Conservation (phyloP, 2,113 vertebrate species). For the Chroicocephalus ridibundus region DNA sequence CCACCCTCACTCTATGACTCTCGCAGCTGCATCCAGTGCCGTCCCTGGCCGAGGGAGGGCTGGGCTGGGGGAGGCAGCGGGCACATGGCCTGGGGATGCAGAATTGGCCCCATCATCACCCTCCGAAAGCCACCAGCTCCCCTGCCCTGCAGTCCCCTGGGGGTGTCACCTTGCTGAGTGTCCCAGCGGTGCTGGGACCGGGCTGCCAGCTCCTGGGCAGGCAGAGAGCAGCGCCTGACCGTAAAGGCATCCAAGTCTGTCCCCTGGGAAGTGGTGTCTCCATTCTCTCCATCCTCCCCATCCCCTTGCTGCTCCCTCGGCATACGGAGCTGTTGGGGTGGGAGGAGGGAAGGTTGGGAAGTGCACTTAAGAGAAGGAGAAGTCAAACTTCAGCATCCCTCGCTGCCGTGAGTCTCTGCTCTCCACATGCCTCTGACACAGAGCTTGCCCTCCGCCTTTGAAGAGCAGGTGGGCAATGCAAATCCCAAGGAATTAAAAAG, state of each 20-base stretch:
- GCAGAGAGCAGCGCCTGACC: not conserved
- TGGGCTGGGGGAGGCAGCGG: not conserved
- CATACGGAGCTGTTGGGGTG: not conserved
- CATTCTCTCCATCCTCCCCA: not conserved
- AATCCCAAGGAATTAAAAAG: slow-evolving; percentile 6
- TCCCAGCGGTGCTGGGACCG: not conserved
- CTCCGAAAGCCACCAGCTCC: not conserved
- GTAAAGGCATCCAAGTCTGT: not conserved
- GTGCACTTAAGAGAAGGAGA: not conserved
- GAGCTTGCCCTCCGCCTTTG: not conserved
- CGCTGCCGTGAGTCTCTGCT: not conserved
- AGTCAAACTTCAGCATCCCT: not conserved
- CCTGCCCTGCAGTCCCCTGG: not conserved
- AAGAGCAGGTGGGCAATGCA: not conserved
- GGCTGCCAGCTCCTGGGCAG: not conserved
- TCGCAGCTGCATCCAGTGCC: accelerated
- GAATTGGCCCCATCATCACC: accelerated
- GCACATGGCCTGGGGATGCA: not conserved
- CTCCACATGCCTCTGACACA: not conserved
- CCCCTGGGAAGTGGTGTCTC: not conserved
- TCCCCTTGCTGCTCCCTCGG: not conserved
- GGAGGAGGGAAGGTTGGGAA: not conserved
- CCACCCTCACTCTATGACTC: not conserved
- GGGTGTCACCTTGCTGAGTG: not conserved
- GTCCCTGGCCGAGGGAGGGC: not conserved